phyloP scores from a whole-genome alignment of 2,888 invertebrate genomes.

The Marasmarcha lunaedactyla region DNA sequence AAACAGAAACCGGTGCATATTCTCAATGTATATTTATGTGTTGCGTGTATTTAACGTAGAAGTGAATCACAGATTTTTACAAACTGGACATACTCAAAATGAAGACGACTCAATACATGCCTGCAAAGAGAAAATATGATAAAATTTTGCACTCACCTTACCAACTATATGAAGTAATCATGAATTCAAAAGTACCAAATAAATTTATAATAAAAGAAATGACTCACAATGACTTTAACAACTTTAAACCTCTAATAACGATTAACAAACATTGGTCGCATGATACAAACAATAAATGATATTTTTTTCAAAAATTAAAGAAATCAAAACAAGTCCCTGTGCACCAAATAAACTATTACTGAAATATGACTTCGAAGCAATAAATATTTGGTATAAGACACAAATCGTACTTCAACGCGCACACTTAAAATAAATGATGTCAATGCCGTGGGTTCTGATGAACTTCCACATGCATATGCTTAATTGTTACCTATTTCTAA shows the following conservation, averaged over 20 bases:
- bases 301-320: too few relatives aligned
- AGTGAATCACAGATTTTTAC: background rate
- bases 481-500: background rate
- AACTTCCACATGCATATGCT: background rate
- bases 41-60: slow-evolving; percentile 1
- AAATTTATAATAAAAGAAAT: background rate
- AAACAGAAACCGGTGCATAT: slow-evolving; percentile 1
- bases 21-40: slow-evolving; percentile 1
- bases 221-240: too few relatives aligned
- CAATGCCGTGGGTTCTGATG: background rate
- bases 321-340: too few relatives aligned
- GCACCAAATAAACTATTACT: background rate
- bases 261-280: background rate
- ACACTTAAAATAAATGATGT: background rate
- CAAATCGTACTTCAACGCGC: background rate
- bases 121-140: background rate
- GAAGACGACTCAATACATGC: background rate
- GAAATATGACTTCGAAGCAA: too few relatives aligned
- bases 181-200: slow-evolving; percentile 2
- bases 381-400: slow-evolving; percentile 3
- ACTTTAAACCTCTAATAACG: too few relatives aligned
- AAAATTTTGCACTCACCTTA: background rate
- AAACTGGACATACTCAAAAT: background rate
- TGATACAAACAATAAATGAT: slow-evolving; percentile 1
- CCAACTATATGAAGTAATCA: slow-evolving; percentile 3